These are phyloP conservation scores for Sinodicranocentrus sp. DNA, from an alignment of 2,888 invertebrate species.

Conservation along the genomic window DNA sequence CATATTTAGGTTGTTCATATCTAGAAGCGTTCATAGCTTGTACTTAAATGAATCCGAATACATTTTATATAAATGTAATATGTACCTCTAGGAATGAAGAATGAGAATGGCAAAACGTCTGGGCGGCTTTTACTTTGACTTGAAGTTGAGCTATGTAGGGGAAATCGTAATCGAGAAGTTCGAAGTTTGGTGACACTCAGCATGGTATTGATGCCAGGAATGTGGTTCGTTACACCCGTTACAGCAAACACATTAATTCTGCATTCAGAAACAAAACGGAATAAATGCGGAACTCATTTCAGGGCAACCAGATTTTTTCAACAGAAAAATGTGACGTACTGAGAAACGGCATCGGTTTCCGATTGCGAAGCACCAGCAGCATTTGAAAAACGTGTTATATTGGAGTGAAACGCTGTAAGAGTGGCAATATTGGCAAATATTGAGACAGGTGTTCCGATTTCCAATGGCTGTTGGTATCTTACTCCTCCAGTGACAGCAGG, in stretches of 20 bases:
- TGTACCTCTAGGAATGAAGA: conserved; percentile 32
- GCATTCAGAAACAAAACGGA: too few relatives aligned
- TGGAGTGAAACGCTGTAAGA: conserved; percentile 33
- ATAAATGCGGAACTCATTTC: background rate
- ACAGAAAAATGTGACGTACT: too few relatives aligned
- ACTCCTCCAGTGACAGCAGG: conserved; percentile 64
- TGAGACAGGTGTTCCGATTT: conserved; percentile 75
- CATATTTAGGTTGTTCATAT: too few relatives aligned
- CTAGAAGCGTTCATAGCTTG: too few relatives aligned
- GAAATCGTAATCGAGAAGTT: conserved; percentile 58
- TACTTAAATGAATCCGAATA: too few relatives aligned
- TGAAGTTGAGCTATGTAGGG: conserved; percentile 53
- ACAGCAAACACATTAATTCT: conserved; percentile 72
- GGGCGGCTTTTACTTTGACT: conserved; percentile 25
- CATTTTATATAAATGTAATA: too few relatives aligned
- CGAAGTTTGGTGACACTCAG: conserved; percentile 62
- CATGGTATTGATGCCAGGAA: conserved; percentile 72
- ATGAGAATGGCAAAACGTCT: conserved; percentile 31
- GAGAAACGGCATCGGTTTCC: conserved; percentile 31
- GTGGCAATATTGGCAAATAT: conserved; percentile 66
- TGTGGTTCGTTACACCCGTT: conserved; percentile 72
- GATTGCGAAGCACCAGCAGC: conserved; percentile 13
- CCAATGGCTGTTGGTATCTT: conserved; percentile 75
- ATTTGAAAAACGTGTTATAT: conserved; percentile 37
- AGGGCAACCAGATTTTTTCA: too few relatives aligned